Percentiles rank a stretch among this genome's conserved stretches.
These are phyloP conservation scores for Diachasmimorpha longicaudata DNA, from an alignment of 1,140 invertebrate genomes.

Conservation along the genomic window DNA sequence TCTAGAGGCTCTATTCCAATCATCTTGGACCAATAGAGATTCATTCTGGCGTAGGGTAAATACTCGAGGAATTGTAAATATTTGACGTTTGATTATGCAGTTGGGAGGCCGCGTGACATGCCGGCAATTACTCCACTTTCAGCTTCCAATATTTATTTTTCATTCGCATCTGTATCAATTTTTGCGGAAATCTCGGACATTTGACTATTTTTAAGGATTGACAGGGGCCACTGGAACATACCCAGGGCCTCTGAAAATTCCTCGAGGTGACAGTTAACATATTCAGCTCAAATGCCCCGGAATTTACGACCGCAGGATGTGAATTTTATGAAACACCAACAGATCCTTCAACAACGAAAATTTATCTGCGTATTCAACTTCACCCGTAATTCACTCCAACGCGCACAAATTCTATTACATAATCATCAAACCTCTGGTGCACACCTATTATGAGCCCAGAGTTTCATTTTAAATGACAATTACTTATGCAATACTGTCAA, in stretches of 20 bases:
- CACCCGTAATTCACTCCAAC: conserved; percentile 11
- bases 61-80: background rate
- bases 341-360: background rate
- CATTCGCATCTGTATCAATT: too few relatives aligned
- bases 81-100: background rate
- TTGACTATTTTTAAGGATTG: too few relatives aligned
- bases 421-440: conserved; percentile 22
- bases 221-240: too few relatives aligned
- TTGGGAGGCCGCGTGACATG: background rate
- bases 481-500: conserved; percentile 47
- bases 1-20: background rate
- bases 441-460: conserved; percentile 27
- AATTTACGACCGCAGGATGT: too few relatives aligned
- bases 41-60: background rate
- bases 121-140: background rate
- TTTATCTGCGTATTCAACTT: background rate
- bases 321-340: too few relatives aligned
- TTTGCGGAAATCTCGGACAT: too few relatives aligned
- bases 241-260: too few relatives aligned
- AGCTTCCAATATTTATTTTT: too few relatives aligned
- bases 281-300: too few relatives aligned
- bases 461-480: conserved; percentile 53
- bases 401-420: conserved; percentile 13
- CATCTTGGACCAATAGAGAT: background rate
- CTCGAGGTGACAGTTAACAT: too few relatives aligned